Percentiles rank a stretch among this genome's conserved stretches.
Conservation (phyloP, 92 coral and sea anemone species). For the Phymanthus crucifer region DNA sequence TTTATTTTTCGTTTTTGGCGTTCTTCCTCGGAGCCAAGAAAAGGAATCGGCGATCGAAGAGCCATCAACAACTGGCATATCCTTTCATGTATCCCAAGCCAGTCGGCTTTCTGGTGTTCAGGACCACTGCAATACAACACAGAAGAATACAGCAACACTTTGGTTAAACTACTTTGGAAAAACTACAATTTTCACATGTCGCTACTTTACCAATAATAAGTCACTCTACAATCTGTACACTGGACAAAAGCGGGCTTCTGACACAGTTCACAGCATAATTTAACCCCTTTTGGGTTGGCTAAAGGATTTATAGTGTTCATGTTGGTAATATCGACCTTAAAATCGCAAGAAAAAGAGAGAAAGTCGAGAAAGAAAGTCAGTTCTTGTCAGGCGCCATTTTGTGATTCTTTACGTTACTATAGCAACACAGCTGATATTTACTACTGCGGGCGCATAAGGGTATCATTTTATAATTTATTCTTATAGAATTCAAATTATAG, state of each 20-base stretch:
- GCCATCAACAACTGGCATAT: constrained; percentile 93
- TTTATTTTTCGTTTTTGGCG: constrained; percentile 91
- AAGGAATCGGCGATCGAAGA: constrained; percentile 88
- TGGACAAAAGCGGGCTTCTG: constrained; percentile 98
- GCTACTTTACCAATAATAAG: constrained; percentile 89
- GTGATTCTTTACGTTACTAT: constrained; percentile 11
- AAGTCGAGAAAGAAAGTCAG: not conserved
- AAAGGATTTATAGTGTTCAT: constrained; percentile 93
- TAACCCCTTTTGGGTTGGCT: constrained; percentile 96
- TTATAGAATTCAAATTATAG: too few species aligned
- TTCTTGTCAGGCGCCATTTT: constrained; percentile 34
- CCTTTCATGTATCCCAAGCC: constrained; percentile 98
- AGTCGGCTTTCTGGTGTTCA: constrained; percentile 97
- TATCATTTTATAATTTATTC: too few species aligned
- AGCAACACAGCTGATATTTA: constrained; percentile 16
- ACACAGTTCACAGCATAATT: constrained; percentile 89
- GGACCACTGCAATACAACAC: constrained; percentile 52
- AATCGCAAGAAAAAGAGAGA: not conserved
- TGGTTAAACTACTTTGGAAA: constrained; percentile 11
- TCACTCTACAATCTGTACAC: constrained; percentile 92
- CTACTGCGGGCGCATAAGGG: constrained; percentile 10
- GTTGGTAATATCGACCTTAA: constrained; percentile 1
- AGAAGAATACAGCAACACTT: not conserved
- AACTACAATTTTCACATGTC: constrained; percentile 1
- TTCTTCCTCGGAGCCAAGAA: constrained; percentile 94